A percentile compares a stretch with the other conserved stretches of the same genome.
phyloP scores from a whole-genome alignment of 2,888 invertebrate species.

The Polietes domitor region DNA sequence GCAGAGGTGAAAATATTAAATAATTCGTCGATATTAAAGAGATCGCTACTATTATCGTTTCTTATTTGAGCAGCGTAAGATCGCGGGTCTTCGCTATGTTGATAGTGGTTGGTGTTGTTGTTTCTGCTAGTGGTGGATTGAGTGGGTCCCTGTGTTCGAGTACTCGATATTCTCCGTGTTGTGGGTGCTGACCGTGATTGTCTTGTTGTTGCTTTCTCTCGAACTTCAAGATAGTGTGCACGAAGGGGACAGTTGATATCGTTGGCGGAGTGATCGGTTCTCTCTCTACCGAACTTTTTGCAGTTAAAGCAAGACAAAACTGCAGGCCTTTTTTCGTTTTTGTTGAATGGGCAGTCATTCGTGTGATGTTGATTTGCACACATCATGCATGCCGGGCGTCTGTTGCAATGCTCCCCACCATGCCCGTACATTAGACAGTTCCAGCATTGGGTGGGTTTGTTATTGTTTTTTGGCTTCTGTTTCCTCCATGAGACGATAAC shows the following conservation, averaged over 20 bases:
- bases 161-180: too few relatives aligned
- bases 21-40: constrained; percentile 17
- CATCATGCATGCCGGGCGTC: constrained; percentile 35
- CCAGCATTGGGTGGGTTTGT: constrained; percentile 42
- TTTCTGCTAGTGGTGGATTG: background rate
- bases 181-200: too few relatives aligned
- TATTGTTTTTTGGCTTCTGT: constrained; percentile 19
- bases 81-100: too few relatives aligned
- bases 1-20: constrained; percentile 36
- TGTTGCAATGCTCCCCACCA: constrained; percentile 25
- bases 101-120: constrained; percentile 4
- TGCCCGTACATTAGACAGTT: constrained; percentile 44
- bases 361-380: constrained; percentile 16
- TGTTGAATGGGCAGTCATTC: background rate
- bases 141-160: background rate
- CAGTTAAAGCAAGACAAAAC: constrained; percentile 6
- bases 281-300: background rate
- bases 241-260: background rate
- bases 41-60: background rate
- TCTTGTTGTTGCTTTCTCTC: too few relatives aligned
- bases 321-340: background rate
- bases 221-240: background rate
- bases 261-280: constrained; percentile 4
- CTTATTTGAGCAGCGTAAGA: constrained; percentile 1
- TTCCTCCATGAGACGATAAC: constrained; percentile 29